Evolutionary conservation across 37 sponge, comb jelly and placozoan genomes (phyloP).

Genomic region (Eunapius fragilis): DNA sequence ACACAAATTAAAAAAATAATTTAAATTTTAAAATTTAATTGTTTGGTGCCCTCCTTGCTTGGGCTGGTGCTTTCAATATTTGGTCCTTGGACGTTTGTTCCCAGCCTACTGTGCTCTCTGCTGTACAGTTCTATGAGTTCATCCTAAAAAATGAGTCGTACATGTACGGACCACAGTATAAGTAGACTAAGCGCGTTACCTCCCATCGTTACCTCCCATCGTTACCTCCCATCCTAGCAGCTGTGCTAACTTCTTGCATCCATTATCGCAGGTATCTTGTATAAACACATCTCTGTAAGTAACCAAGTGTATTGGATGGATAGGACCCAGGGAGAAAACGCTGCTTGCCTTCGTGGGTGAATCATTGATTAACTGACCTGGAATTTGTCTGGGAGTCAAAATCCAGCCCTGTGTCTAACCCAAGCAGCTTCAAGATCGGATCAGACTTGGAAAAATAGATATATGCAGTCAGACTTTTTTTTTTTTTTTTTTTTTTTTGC

Average conservation of each 20-base stretch:
- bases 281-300: conserved; percentile 81
- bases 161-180: not conserved
- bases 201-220: no score
- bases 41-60: not conserved
- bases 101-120: conserved; percentile 26
- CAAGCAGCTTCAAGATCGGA: conserved; percentile 72
- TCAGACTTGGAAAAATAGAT: conserved; percentile 29
- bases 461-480: no score
- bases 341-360: not conserved
- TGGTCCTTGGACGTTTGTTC: not conserved
- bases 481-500: no score
- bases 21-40: not conserved
- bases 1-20: no score
- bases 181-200: no score
- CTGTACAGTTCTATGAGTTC: conserved; percentile 15
- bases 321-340: not conserved
- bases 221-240: conserved; percentile 86
- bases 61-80: not conserved
- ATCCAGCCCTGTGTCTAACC: conserved; percentile 70
- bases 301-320: not conserved
- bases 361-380: conserved; percentile 21
- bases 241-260: conserved; percentile 74
- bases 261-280: conserved; percentile 80
- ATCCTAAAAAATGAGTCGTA: conserved; percentile 18
- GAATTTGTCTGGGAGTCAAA: conserved; percentile 76